Evolutionary conservation across 2,113 vertebrate genomes (phyloP).

Genomic region (Oplegnathus fasciatus): DNA sequence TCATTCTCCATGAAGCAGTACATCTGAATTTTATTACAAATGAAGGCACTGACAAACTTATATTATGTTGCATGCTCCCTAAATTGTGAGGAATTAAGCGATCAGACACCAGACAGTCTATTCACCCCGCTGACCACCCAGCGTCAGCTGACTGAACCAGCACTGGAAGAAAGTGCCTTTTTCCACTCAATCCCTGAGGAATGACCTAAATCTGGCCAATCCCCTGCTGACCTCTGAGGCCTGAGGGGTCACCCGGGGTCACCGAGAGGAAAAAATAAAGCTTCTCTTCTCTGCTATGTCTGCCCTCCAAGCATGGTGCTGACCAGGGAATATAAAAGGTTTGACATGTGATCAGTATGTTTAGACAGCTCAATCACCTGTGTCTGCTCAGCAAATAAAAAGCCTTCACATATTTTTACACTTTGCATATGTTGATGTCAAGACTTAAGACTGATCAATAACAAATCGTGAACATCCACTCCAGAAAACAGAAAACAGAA

Average conservation of each 20-base stretch:
- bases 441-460: not conserved
- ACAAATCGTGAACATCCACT: constrained; percentile 1
- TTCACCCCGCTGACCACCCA: constrained; percentile 56
- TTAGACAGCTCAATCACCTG: constrained; percentile 52
- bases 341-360: constrained; percentile 41
- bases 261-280: constrained; percentile 66
- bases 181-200: constrained; percentile 66
- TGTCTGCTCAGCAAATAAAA: constrained; percentile 38
- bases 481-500: not conserved
- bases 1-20: not conserved
- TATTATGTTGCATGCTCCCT: constrained; percentile 3
- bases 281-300: constrained; percentile 17
- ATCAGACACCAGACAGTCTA: constrained; percentile 57
- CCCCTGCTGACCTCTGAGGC: constrained; percentile 63
- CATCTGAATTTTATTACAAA: not conserved
- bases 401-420: not conserved
- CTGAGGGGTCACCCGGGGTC: constrained; percentile 63
- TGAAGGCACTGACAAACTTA: not conserved
- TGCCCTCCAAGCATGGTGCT: constrained; percentile 20
- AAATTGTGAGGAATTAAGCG: constrained; percentile 46
- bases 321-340: constrained; percentile 38
- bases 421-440: not conserved
- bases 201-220: constrained; percentile 76
- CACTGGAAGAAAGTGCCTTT: constrained; percentile 66
- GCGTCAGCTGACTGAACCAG: constrained; percentile 71